Evolutionary conservation across 2,113 vertebrate genomes (phyloP), one percentile per base, ranked within the genome.

Genomic region (Rhinogobius similis): DNA sequence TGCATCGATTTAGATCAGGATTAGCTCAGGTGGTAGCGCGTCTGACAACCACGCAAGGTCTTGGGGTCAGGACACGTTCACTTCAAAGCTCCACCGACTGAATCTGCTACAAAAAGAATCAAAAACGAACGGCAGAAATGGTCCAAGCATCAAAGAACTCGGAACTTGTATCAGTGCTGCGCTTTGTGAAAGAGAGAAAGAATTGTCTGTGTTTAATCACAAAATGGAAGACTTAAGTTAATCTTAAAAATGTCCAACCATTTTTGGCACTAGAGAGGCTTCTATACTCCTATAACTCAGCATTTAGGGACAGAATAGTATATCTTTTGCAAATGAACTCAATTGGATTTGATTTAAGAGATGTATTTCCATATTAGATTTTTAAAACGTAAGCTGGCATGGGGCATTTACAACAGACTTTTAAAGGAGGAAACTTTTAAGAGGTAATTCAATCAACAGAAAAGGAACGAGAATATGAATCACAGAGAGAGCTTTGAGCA

Each of bases 51-150:
- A 50, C 6, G n/a, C 71, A 43, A 72, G 67, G 46, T 18, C 23
- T 56, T 63, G 66, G 80, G 83, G 67, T 81, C 63, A 23, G 55
- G 32, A 41, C 56, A 36, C 70, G 65, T 69, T 81, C 66, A 69
- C 52, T 79, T 43, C 56, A 72, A 52, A 59, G 58, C 50, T 65
- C 63, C 14, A 48, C 50, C 58, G 50, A 61, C 73, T 67, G 56
- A 71, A 75, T 23, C 68, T 66, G 46, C 72, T 65, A 27, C 61
- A 52, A 24, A 67, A 50, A 75, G 81, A 82, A 75, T 68, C 67
- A 10, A 21, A 65, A 79, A 86, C 21, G 7, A 24, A 53, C 3
- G 70, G 56, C 65, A 68, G 53, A 50, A 70, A 61, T 16, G 67
- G 69, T 72, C 53, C 14, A 11, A 41, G 64, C 78, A 73, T 76